Evolutionary conservation across 2,888 invertebrate genomes (phyloP).

Genomic region (Leucophenga montana): DNA sequence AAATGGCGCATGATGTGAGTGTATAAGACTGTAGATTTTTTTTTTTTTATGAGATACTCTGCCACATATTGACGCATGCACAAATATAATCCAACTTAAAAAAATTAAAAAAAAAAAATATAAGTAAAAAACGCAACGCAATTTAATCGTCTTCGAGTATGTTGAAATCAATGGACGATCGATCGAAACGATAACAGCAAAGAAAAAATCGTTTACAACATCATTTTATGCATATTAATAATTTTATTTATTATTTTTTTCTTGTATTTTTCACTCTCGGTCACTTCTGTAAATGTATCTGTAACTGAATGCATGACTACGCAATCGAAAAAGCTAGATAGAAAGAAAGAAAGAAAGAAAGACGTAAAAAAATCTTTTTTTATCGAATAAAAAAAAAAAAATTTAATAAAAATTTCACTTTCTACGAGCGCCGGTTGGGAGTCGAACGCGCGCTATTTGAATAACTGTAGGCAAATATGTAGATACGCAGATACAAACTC

Average conservation of each 20-base stretch:
- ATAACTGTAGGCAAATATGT: constrained; percentile 3
- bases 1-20: no score
- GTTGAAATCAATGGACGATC: constrained; percentile 48
- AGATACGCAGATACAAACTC: constrained; percentile 10
- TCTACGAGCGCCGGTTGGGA: constrained; percentile 49
- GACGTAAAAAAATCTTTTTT: constrained; percentile 25
- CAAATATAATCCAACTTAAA: background rate
- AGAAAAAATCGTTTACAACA: background rate
- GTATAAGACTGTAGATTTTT: no score
- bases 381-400: constrained; percentile 12
- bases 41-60: no score
- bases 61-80: no score
- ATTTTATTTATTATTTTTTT: constrained; percentile 33
- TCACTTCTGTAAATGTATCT: background rate
- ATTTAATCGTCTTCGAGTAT: constrained; percentile 26
- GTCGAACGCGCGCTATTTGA: constrained; percentile 26
- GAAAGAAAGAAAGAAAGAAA: constrained; percentile 41
- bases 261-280: background rate
- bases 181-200: constrained; percentile 30
- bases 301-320: constrained; percentile 41
- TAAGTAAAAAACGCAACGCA: background rate
- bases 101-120: background rate
- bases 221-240: constrained; percentile 48
- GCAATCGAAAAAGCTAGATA: no score
- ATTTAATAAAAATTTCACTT: constrained; percentile 53